These are phyloP conservation scores for Antitype chi DNA, from an alignment of 2,888 invertebrate species.

Conservation along the genomic window DNA sequence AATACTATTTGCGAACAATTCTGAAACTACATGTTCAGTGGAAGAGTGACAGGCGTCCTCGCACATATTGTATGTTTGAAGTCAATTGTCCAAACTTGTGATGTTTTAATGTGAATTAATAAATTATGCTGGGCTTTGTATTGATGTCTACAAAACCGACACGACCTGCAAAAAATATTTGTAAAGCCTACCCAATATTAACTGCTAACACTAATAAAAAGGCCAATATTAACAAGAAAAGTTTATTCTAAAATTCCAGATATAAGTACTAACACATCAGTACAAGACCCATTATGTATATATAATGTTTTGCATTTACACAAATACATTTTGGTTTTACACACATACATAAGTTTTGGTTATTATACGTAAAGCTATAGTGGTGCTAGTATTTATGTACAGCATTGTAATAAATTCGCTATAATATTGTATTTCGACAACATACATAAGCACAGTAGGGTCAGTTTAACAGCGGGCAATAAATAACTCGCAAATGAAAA, in stretches of 20 bases:
- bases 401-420: conserved; percentile 69
- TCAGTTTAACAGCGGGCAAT: neutral
- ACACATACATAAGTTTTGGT: conserved; percentile 59
- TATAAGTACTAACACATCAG: conserved; percentile 5
- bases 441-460: conserved; percentile 6
- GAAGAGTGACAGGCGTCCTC: conserved; percentile 28
- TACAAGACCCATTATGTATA: conserved; percentile 43
- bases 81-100: conserved; percentile 72
- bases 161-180: neutral
- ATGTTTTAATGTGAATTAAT: conserved; percentile 63
- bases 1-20: neutral
- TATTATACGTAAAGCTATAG: conserved; percentile 75
- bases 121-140: conserved; percentile 40
- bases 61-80: conserved; percentile 52
- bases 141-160: conserved; percentile 25
- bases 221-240: neutral
- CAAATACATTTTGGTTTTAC: conserved; percentile 66
- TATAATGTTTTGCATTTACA: conserved; percentile 75
- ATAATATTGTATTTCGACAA: conserved; percentile 59
- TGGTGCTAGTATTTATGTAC: conserved; percentile 78
- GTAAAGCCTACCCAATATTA: neutral
- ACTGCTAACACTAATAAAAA: neutral
- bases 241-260: neutral
- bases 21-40: neutral
- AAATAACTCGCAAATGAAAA: neutral